A percentile compares a stretch with the other conserved stretches of the same genome.
Conservation (phyloP, 2,888 invertebrate genomes). For the Euplexia lucipara region DNA sequence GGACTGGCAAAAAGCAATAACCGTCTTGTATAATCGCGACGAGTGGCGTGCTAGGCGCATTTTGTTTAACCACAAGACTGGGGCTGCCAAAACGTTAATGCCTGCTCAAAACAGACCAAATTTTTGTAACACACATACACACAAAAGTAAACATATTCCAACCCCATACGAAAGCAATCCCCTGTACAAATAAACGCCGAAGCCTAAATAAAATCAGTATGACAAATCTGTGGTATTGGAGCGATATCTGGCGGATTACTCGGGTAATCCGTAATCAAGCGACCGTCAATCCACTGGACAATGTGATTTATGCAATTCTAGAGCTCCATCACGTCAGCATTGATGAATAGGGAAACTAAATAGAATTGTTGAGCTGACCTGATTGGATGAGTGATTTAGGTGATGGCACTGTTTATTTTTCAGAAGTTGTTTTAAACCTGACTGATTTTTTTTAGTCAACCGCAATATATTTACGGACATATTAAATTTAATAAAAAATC, state of each 20-base stretch:
- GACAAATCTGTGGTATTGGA: conserved; percentile 33
- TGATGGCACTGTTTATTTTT: not conserved
- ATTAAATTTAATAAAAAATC: no score
- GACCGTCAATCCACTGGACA: conserved; percentile 52
- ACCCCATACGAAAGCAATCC: conserved; percentile 3
- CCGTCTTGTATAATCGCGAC: no score
- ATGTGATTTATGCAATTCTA: conserved; percentile 61
- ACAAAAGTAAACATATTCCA: not conserved
- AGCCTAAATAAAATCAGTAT: conserved; percentile 42
- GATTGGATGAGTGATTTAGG: conserved; percentile 13
- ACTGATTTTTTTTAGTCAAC: no score
- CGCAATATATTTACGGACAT: no score
- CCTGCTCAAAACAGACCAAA: no score
- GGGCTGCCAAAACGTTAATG: no score
- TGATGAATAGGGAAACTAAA: conserved; percentile 52
- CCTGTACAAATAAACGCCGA: conserved; percentile 27
- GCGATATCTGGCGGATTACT: conserved; percentile 34
- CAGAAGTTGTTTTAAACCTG: not conserved
- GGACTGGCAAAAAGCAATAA: no score
- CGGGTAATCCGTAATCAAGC: conserved; percentile 57
- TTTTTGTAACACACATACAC: not conserved
- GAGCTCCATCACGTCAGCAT: conserved; percentile 42
- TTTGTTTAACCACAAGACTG: no score
- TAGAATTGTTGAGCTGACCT: conserved; percentile 19
- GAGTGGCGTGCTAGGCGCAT: no score